phyloP scores from a whole-genome alignment of 2,797 vertebrate genomes.

The Pipistrellus pygmaeus region DNA sequence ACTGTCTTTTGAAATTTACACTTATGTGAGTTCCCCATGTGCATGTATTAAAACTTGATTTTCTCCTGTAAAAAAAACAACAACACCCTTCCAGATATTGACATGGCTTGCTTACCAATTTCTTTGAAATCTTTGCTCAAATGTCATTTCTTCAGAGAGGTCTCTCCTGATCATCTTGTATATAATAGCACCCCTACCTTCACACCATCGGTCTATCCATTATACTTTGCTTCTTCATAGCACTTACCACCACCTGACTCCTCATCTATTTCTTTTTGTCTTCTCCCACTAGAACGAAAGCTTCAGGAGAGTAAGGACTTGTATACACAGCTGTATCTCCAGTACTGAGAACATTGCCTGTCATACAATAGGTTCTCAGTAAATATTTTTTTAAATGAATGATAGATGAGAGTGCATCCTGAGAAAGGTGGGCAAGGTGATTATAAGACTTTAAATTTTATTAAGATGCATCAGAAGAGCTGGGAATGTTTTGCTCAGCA shows the following conservation, averaged over 20 bases:
- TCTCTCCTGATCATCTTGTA: neutral
- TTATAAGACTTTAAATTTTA: constrained; percentile 19
- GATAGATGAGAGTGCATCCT: constrained; percentile 16
- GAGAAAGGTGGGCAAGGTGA: neutral
- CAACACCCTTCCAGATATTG: neutral
- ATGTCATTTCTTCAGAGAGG: neutral
- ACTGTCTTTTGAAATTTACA: neutral
- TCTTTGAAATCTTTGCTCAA: constrained; percentile 36
- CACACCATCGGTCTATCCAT: neutral
- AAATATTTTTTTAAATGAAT: constrained; percentile 23
- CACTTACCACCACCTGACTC: neutral
- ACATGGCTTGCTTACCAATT: neutral
- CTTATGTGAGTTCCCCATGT: neutral
- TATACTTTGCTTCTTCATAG: constrained; percentile 3
- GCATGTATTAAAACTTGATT: neutral
- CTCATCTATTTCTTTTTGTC: constrained; percentile 19
- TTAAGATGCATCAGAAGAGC: constrained; percentile 41
- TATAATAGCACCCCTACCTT: neutral
- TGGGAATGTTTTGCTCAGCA: constrained; percentile 37
- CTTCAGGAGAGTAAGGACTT: constrained; percentile 26
- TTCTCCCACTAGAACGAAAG: constrained; percentile 47
- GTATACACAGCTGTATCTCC: neutral
- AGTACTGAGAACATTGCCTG: neutral
- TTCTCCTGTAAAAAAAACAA: neutral
- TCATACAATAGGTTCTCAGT: constrained; percentile 32